Conservation (phyloP, 2,797 vertebrate genomes). For the Zenarchopterus dispar region DNA sequence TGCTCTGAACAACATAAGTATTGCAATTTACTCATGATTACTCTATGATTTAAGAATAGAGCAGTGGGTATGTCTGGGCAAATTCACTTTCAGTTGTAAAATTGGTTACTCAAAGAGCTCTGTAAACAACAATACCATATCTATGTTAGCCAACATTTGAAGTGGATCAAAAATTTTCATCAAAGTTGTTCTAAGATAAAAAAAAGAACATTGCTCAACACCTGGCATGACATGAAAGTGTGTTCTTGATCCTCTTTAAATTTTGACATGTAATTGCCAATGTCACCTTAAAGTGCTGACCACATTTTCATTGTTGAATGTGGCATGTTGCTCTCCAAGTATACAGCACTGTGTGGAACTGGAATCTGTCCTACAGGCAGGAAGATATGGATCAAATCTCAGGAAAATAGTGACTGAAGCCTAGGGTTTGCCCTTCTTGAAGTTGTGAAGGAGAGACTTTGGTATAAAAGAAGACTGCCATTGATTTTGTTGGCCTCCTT, state of each 20-base stretch:
- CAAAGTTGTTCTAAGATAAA: no score
- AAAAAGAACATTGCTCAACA: no score
- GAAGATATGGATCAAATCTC: constrained; percentile 69
- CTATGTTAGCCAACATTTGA: no score
- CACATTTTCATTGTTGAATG: background rate
- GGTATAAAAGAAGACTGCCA: constrained; percentile 67
- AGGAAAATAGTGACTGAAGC: constrained; percentile 45
- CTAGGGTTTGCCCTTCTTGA: constrained; percentile 71
- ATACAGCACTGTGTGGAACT: constrained; percentile 10
- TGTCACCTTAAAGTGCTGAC: no score
- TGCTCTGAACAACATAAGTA: no score
- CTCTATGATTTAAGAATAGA: background rate
- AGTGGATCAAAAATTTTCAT: no score
- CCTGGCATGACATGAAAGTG: background rate
- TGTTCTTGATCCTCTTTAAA: background rate
- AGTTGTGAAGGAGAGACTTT: constrained; percentile 72
- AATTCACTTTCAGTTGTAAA: no score
- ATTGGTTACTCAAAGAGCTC: no score
- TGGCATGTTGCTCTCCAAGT: constrained; percentile 21
- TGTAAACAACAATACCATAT: no score
- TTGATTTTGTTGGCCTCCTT: constrained; percentile 70
- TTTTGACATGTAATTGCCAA: background rate
- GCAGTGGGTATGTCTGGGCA: no score
- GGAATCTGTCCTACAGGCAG: constrained; percentile 41
- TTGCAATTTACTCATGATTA: background rate